Conservation (phyloP, 2,888 invertebrate genomes). For the Eupelmus urozonus region DNA sequence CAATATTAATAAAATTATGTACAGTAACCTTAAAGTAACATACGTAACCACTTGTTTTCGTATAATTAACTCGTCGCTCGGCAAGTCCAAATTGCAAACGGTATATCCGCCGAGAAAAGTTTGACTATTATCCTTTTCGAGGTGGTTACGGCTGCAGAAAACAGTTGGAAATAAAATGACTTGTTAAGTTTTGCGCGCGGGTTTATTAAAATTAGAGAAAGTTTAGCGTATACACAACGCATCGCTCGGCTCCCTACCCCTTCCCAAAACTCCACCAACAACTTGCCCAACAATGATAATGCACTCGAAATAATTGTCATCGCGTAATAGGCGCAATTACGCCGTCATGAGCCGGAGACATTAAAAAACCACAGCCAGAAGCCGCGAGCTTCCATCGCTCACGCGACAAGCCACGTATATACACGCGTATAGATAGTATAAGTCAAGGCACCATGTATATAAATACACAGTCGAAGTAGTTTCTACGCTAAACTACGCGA, state of each 20-base stretch:
- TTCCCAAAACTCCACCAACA: neutral
- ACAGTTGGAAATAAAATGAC: neutral
- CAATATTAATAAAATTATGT: too few relatives aligned
- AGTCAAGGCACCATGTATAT: too few relatives aligned
- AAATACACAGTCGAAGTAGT: too few relatives aligned
- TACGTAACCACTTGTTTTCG: too few relatives aligned
- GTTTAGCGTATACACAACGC: neutral
- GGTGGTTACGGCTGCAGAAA: neutral
- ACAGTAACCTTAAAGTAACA: too few relatives aligned
- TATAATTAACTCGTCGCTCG: neutral
- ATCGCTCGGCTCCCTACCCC: neutral
- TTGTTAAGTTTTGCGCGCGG: neutral
- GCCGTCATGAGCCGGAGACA: neutral
- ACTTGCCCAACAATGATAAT: neutral
- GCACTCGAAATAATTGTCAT: slow-evolving; percentile 19
- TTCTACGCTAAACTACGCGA: neutral
- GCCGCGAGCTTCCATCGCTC: neutral
- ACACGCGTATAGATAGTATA: too few relatives aligned
- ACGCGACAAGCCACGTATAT: too few relatives aligned
- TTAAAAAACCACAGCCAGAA: slow-evolving; percentile 19
- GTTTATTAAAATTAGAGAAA: slow-evolving; percentile 31
- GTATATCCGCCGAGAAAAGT: neutral
- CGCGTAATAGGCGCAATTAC: neutral
- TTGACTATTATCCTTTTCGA: neutral
- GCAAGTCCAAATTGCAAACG: neutral